Evolutionary conservation across 2,888 invertebrate genomes (phyloP), one percentile per base, ranked within the genome.

Genomic region (Dryobota labecula): DNA sequence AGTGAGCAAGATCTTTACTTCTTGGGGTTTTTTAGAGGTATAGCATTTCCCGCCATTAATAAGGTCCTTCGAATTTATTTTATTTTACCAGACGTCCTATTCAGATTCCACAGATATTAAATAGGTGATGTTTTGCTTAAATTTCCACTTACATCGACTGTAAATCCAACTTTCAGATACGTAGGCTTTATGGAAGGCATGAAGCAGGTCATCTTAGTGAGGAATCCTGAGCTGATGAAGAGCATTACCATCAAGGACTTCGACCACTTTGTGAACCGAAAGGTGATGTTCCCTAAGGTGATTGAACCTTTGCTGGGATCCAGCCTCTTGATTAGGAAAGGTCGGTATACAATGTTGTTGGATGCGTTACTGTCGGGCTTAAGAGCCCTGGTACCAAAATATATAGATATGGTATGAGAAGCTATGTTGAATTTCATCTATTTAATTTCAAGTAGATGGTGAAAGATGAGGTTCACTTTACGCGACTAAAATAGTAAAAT

Each of bases 201-300:
- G 0, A 84, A 77, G 0, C 96, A 96, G 0, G 74, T 94, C 0
- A 72, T 95, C 7, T 79, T 96, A 56, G 87, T 97, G 24, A 90
- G 94, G 9, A 96, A 96, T 84, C 95, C 95, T 0, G 96, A 96
- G 49, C 64, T 96, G 20, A 90, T 96, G 5, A 96, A 96, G 80
- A 88, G 87, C 58, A 92, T 96, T 33, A 93, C 96, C 0, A 92
- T 96, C 0, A 97, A 96, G 80, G 95, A 97, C 74, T 97, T 96
- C 61, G 96, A 96, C 67, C 94, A 96, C 74, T 97, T 97, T 74
- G 87, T 93, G 0, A 95, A 97, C 57, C 96, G 94, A 74, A 90
- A 91, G 51, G 70, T 85, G 2, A 86, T 94, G 51, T 84, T 95
- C 1, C 86, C 93, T 30, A 88, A 86, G 1, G 91, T 94, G 0